Evolutionary conservation across 2,113 vertebrate genomes (phyloP).

Genomic region (Cariama cristata): DNA sequence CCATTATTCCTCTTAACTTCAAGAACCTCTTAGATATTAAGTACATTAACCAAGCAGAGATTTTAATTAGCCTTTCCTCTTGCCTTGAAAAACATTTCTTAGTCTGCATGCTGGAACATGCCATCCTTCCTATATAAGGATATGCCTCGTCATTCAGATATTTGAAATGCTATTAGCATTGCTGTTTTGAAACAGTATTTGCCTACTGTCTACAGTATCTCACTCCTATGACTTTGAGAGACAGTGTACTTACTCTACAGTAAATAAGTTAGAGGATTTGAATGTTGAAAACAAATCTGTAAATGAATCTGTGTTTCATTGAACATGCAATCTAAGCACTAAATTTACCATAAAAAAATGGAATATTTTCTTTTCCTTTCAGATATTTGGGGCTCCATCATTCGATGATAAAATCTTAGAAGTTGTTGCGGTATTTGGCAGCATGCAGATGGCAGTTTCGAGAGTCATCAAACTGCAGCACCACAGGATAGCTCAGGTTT

Average conservation of each 20-base stretch:
- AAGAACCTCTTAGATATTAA: background rate
- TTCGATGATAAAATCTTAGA: constrained; percentile 98
- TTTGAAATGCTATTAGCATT: background rate
- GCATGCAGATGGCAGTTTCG: constrained; percentile 98
- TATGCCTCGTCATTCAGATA: background rate
- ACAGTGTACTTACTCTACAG: background rate
- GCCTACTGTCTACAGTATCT: background rate
- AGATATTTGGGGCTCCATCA: constrained; percentile 97
- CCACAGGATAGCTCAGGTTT: constrained; percentile 96
- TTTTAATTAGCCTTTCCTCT: background rate
- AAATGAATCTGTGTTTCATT: background rate
- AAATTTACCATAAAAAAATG: background rate
- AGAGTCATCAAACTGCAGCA: constrained; percentile 97
- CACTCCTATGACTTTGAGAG: background rate
- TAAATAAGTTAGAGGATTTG: background rate
- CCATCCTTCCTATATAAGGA: background rate
- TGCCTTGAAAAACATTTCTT: background rate
- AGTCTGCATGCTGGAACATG: background rate
- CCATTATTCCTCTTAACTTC: background rate
- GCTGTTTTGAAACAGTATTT: background rate
- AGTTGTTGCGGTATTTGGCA: constrained; percentile 96
- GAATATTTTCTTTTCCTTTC: constrained; percentile 23
- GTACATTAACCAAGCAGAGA: background rate
- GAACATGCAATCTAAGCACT: background rate
- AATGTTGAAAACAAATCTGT: background rate